These are phyloP conservation scores for Eupithecia vulgata DNA, from an alignment of 2,888 invertebrate species.

Conservation along the genomic window DNA sequence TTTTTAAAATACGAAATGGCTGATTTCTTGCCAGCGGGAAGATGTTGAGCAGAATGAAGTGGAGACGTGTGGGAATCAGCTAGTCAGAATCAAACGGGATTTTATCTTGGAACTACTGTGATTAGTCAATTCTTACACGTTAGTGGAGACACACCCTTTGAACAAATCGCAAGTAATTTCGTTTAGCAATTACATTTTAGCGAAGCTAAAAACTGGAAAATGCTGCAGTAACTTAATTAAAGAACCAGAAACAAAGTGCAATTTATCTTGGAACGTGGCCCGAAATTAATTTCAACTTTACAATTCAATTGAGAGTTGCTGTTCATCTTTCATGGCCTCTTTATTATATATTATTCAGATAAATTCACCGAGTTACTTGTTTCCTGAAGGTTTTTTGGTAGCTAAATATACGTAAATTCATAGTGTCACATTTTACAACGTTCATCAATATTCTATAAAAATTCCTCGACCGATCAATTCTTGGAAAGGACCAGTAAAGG, in stretches of 20 bases:
- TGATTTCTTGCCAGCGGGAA: background rate
- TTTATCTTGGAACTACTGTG: background rate
- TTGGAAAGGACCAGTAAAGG: too few relatives aligned
- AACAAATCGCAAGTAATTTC: slow-evolving; percentile 29
- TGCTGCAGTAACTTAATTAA: slow-evolving; percentile 47
- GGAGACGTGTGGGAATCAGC: background rate
- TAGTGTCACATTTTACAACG: too few relatives aligned
- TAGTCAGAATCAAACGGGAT: background rate
- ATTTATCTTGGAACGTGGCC: slow-evolving; percentile 40
- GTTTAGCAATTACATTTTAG: slow-evolving; percentile 41
- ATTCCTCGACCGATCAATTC: too few relatives aligned
- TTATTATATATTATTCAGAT: slow-evolving; percentile 2
- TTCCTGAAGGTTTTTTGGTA: background rate
- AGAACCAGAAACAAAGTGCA: slow-evolving; percentile 47
- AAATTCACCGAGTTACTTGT: background rate
- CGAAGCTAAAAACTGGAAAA: slow-evolving; percentile 34
- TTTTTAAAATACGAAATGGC: background rate
- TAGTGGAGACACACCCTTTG: background rate
- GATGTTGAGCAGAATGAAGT: background rate
- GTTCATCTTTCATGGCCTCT: slow-evolving; percentile 10
- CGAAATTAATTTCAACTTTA: slow-evolving; percentile 41
- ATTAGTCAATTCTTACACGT: background rate
- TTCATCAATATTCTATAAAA: too few relatives aligned
- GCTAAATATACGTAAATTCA: background rate
- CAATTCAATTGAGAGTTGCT: slow-evolving; percentile 22